A percentile compares a stretch with the other conserved stretches of the same genome.
Evolutionary conservation across 2,888 invertebrate species (phyloP).

Genomic region (Melieria picta): DNA sequence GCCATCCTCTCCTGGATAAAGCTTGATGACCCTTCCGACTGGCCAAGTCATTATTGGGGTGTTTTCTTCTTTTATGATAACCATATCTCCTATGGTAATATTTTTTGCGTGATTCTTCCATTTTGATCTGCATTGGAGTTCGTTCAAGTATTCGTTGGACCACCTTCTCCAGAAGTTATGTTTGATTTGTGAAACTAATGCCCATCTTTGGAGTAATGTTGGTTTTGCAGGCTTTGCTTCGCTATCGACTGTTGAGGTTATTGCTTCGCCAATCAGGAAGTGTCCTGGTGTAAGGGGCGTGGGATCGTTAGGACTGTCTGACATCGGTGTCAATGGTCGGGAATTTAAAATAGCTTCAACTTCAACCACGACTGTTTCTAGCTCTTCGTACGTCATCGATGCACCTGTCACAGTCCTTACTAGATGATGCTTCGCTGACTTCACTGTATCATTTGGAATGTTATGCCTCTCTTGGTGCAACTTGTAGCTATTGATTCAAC

Average conservation of each 20-base stretch:
- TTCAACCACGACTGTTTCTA: background rate
- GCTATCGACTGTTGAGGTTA: background rate
- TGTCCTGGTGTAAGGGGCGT: background rate
- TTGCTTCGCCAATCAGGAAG: background rate
- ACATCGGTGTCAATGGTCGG: background rate
- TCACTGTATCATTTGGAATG: no score
- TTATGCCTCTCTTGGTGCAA: background rate
- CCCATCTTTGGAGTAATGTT: constrained; percentile 12
- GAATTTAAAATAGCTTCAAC: constrained; percentile 6
- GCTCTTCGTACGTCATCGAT: background rate
- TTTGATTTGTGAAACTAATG: constrained; percentile 19
- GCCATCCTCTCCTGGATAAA: no score
- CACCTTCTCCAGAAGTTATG: constrained; percentile 26
- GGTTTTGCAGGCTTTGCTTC: background rate
- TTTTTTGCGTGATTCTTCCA: no score
- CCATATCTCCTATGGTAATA: no score
- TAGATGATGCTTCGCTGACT: background rate
- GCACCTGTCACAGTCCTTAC: background rate
- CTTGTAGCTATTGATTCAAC: no score
- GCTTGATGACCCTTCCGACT: no score
- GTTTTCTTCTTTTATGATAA: no score
- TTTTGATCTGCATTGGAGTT: no score
- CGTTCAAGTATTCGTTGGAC: background rate
- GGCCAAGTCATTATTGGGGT: no score
- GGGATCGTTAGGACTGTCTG: background rate